Evolutionary conservation across 2,113 vertebrate genomes (phyloP), one percentile per base, ranked within the genome.

Genomic region (Prunella himalayana): DNA sequence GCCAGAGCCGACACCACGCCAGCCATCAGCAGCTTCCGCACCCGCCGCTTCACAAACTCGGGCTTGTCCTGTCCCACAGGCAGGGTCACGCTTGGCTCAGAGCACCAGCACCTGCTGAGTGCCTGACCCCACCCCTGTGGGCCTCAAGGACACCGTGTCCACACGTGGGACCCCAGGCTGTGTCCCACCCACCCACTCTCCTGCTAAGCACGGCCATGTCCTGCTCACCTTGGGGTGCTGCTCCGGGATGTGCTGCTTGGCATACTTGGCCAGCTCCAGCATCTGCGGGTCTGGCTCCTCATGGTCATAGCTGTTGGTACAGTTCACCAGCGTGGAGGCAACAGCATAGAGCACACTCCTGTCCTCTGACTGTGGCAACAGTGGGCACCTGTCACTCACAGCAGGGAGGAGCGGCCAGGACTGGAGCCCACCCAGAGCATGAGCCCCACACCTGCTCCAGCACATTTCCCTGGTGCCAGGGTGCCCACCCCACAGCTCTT

Each of bases 231-330:
- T 99, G 9, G 99, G 99, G 95, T 99, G 99, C 93, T 99, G 98
- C 96, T 99, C 99, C 0, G 99, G 99, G 17, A 99, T 97, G 12
- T 99, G 99, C 97, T 99, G 99, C 96, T 99, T 99, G 92, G 99
- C 99, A 2, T 99, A 99, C 92, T 99, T 99, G 69, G 99, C 99
- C 93, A 99, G 97, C 97, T 99, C 99, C 94, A 99, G 98, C 99
- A 99, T 98, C 97, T 99, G 99, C 5, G 99, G 99, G 93, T 99
- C 99, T 0, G 98, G 99, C 80, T 99, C 99, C 94, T 99, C 98
- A 0, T 98, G 98, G 66, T 99, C 99, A 0, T 99, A 99, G 97
- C 99, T 99, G 97, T 99, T 99, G 85, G 99, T 99, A 96, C 99
- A 99, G 94, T 99, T 99, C 41, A 99, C 99, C 57, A 99, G 97